Conservation (phyloP, 2,888 invertebrate genomes). For the Drosophila buzzatii region DNA sequence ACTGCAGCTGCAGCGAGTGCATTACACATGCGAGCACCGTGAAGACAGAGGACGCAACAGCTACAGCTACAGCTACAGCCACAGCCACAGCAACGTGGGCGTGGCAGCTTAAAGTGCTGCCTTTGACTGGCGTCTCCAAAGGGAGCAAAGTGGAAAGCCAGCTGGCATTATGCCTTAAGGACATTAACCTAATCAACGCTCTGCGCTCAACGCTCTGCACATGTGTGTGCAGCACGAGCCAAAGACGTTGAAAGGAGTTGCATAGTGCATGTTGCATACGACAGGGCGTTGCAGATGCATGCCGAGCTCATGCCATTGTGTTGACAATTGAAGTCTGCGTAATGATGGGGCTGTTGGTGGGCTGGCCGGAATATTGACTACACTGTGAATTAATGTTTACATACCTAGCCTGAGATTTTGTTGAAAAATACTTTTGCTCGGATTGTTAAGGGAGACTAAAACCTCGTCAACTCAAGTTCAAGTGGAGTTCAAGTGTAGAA, state of each 20-base stretch:
- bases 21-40: slow-evolving; percentile 37
- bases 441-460: not conserved
- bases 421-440: not conserved
- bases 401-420: slow-evolving; percentile 19
- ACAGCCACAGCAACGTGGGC: not conserved
- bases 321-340: slow-evolving; percentile 33
- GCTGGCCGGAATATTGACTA: slow-evolving; percentile 45
- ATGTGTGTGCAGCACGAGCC: slow-evolving; percentile 9
- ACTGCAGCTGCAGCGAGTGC: slow-evolving; percentile 40
- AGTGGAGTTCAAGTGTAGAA: not conserved
- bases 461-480: not conserved
- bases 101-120: slow-evolving; percentile 46
- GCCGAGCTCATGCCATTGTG: slow-evolving; percentile 11
- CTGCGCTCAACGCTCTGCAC: slow-evolving; percentile 40
- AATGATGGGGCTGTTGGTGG: not conserved
- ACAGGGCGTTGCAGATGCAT: slow-evolving; percentile 18
- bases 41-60: slow-evolving; percentile 19
- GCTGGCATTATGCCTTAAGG: slow-evolving; percentile 69
- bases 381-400: slow-evolving; percentile 41
- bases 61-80: not conserved
- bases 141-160: slow-evolving; percentile 35
- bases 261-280: slow-evolving; percentile 21
- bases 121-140: slow-evolving; percentile 41
- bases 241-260: slow-evolving; percentile 3
- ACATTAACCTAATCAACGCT: slow-evolving; percentile 77